Conservation (phyloP, 2,888 invertebrate genomes). For the Ophion ventricosus region DNA sequence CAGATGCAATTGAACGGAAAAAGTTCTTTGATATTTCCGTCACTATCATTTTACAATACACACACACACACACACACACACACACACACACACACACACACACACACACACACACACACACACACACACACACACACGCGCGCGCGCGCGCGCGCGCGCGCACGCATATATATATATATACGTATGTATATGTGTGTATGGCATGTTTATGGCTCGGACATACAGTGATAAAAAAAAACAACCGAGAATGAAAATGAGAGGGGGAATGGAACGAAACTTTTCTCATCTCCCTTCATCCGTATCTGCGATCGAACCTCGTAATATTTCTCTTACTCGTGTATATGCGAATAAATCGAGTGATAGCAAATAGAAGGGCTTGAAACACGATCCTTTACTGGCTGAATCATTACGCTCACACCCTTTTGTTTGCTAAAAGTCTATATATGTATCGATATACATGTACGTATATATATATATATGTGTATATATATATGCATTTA, state of each 20-base stretch:
- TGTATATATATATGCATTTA: constrained; percentile 33
- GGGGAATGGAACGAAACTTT: constrained; percentile 30
- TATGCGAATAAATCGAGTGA: not conserved
- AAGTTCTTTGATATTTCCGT: constrained; percentile 12
- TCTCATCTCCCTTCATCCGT: constrained; percentile 43
- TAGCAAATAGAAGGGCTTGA: constrained; percentile 9
- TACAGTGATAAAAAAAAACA: constrained; percentile 15
- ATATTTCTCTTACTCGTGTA: constrained; percentile 28
- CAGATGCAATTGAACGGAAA: constrained; percentile 14
- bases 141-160: no score
- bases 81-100: no score
- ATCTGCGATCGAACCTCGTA: constrained; percentile 48
- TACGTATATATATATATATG: constrained; percentile 6
- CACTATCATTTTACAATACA: not conserved
- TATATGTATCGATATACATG: not conserved
- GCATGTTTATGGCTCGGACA: not conserved
- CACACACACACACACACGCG: no score
- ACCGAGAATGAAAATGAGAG: constrained; percentile 58
- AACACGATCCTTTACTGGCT: not conserved
- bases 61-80: not conserved
- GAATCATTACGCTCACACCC: not conserved
- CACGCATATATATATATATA: not conserved
- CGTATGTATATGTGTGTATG: not conserved
- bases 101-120: no score
- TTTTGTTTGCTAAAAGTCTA: constrained; percentile 2